Evolutionary conservation across 1,140 invertebrate genomes (phyloP).

Genomic region (Tachypleus tridentatus): DNA sequence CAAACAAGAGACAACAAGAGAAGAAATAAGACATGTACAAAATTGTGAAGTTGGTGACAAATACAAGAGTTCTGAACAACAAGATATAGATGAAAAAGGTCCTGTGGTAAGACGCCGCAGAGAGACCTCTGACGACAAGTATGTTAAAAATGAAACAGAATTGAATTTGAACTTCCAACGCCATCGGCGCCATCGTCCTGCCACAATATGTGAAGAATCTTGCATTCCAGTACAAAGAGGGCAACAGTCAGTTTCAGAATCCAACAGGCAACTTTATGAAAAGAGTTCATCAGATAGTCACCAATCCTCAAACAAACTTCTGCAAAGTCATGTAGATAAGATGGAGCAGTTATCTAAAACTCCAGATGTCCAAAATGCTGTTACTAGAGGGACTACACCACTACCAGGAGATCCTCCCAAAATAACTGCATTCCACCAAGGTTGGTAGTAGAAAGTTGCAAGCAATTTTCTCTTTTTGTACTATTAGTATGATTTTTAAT

Average conservation of each 20-base stretch:
- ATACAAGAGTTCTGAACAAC: too few relatives aligned
- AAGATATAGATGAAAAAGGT: too few relatives aligned
- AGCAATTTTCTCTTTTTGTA: too few relatives aligned
- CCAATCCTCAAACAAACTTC: too few relatives aligned
- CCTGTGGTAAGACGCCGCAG: constrained; percentile 3
- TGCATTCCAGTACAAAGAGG: background rate
- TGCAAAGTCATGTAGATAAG: background rate
- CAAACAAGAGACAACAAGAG: too few relatives aligned
- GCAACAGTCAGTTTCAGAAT: constrained; percentile 2
- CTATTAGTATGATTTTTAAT: too few relatives aligned
- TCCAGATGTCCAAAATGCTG: background rate
- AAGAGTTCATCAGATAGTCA: too few relatives aligned
- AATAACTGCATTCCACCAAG: constrained; percentile 13
- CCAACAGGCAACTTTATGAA: background rate
- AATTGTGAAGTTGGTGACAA: too few relatives aligned
- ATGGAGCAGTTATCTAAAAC: background rate
- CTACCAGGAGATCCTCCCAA: constrained; percentile 10
- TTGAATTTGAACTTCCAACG: constrained; percentile 13
- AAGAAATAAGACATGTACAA: too few relatives aligned
- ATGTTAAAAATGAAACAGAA: constrained; percentile 18
- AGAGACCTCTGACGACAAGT: constrained; percentile 11
- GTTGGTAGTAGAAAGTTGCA: constrained; percentile 1
- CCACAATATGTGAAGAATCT: constrained; percentile 1
- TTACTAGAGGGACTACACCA: constrained; percentile 5
- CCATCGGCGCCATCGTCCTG: constrained; percentile 7